Evolutionary conservation across 2,888 invertebrate genomes (phyloP), one percentile per base, ranked within the genome.

Genomic region (Plagodis pulveraria): DNA sequence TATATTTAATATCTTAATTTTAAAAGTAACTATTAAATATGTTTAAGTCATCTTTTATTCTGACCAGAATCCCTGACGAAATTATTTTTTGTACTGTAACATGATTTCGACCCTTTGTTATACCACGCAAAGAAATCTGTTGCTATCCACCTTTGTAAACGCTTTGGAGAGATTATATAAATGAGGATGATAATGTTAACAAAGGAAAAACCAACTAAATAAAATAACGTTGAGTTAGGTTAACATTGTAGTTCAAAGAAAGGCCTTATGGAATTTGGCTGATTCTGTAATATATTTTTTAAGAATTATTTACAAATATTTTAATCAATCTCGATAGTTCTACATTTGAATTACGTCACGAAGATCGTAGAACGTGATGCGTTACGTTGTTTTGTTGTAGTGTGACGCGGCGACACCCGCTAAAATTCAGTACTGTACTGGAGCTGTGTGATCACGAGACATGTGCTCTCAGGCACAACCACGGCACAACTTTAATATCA

Each of bases 1-100:
- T 73, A 67, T 74, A 10, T 5, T 6, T 2, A 5, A 5, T 77
- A 80, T 78, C 74, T 71, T 67, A 81, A 78, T 83, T 79, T 78
- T 70, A n/a, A n/a, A n/a, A n/a, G n/a, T n/a, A 66, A 73, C 69
- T 22, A 22, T 68, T 73, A 71, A 67, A 66, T 66, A 76, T 64
- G 69, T 73, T 72, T 73, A 72, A 67, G 70, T 70, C 58, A 50
- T 55, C 66, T 67, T 61, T 54, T 69, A 76, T 76, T 68, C 63
- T 71, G 63, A 69, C 22, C 67, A 67, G 68, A 58, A 70, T 66
- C 61, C 52, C 66, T 71, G 65, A 66, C 65, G 57, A 71, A 73
- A 72, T 67, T 58, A 66, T 65, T 38, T 38, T 7, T 6, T 67
- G 8, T 36, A 40, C 5, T 10, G 40, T 40, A 10, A 48, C 11